Base-by-base conservation (phyloP, 2,888 invertebrate genomes). In the Trissolcus japonicus region DNA sequence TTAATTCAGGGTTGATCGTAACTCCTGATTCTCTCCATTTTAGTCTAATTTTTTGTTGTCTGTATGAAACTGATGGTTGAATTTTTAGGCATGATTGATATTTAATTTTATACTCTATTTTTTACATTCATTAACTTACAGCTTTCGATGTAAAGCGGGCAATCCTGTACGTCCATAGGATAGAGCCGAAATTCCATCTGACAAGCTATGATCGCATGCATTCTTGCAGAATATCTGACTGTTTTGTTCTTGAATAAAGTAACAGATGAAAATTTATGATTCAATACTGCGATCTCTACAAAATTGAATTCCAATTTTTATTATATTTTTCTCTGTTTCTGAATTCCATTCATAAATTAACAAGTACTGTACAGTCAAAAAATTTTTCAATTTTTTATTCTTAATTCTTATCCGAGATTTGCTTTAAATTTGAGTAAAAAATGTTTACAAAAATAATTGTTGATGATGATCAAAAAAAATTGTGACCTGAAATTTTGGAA, bases 131-230 rank as follows among this genome's bases (percentile, higher is more conserved):
- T 11, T 35, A 11, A 41, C 95, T 94, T 88, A 95, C 95, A 96
- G 87, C 95, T 96, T 89, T 95, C 95, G 78, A 96, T 94, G 83
- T 94, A 94, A 84, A 95, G 93, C 9, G 95, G 95, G 85, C 95
- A 95, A 41, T 94, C 93, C 91, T 95, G 95, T 83, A 95, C 94
- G 86, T 96, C 95, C 94, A 95, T 94, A 21, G 95, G 95, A 86
- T 95, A 96, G 61, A 95, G 92, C 86, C 94, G 94, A 87, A 95
- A 95, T 87, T 95, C 95, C 95, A 96, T 95, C 90, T 95, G 95
- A 87, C 95, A 96, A 74, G 95, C 95, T 63, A 95, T 94, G 81
- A 95, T 95, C 0, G 95, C 95, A 85, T 95, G 95, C 94, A 96
- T 94, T 79, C 95, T 90, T 0, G 95, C 95, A 4, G 95, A 93